Evolutionary conservation across 2,113 vertebrate genomes (phyloP), one percentile per base, ranked within the genome.

Genomic region (Corydoras maculifer): DNA sequence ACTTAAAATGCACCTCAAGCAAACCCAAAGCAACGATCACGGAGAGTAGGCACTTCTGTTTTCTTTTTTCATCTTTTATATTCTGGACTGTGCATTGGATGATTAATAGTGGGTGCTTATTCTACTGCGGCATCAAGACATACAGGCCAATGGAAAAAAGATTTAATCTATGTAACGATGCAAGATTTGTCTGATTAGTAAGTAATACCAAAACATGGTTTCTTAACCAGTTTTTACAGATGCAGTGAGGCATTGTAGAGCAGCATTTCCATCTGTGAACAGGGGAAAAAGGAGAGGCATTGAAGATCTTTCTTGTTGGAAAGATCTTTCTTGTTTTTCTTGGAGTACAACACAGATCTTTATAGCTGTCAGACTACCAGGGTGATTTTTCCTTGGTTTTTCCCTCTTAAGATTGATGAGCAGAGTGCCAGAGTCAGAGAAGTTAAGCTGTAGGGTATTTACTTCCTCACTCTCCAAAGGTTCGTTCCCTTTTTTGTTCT

Each of bases 11-110:
- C 74, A 69, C 70, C 61, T 31, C 54, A 25, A 73, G 66, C 77
- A 76, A 82, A 74, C 75, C 77, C 35, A 75, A 65, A 75, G 79
- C 70, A 72, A 79, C 72, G 67, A 80, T 75, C 80, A 67, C 66
- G 15, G 66, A 77, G 76, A 84, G 69, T 82, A 88, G 87, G 85
- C 86, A 88, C 87, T 89, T 89, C 77, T 82, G 77, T 82, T 84
- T 81, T 79, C 68, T 72, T n/a, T 35, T 57, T 49, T 30, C 30
- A 30, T 29, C 14, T 29, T 10, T 9, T 18, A 11, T 59, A 51
- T 69, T 64, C 68, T 43, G 59, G 48, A 30, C 67, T 70, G 60
- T 54, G 58, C 49, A 55, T 29, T n/a, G 10, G 51, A 55, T 11
- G 8, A 58, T 53, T 48, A 64, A 69, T 73, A 43, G 51, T 10